A percentile compares a stretch with the other conserved stretches of the same genome.
Evolutionary conservation across 2,113 vertebrate species (phyloP).

Genomic region (Scortum barcoo): DNA sequence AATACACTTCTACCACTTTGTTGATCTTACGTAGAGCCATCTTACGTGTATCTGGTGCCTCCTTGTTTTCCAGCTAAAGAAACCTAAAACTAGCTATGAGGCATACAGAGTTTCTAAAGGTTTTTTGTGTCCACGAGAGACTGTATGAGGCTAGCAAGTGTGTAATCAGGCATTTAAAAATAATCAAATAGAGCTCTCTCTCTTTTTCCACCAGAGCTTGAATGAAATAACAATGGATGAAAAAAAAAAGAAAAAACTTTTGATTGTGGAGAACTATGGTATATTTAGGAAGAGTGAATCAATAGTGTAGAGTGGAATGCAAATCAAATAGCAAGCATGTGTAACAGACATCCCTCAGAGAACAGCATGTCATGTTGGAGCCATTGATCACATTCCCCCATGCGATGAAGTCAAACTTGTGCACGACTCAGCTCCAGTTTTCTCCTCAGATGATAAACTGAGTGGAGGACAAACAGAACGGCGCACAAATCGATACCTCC

Average conservation of each 20-base stretch:
- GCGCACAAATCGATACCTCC: slow-evolving; percentile 66
- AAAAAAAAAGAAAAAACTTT: not conserved
- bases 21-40: not conserved
- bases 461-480: slow-evolving; percentile 63
- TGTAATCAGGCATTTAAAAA: not conserved
- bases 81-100: not conserved
- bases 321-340: slow-evolving; percentile 18
- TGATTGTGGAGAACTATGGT: not conserved
- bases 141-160: not conserved
- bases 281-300: not conserved
- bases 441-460: slow-evolving; percentile 57
- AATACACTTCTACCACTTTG: not conserved
- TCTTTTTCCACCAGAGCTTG: not conserved
- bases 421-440: slow-evolving; percentile 43
- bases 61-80: not conserved
- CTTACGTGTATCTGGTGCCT: no score
- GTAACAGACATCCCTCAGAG: slow-evolving; percentile 19
- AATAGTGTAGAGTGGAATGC: not conserved
- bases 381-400: slow-evolving; percentile 46
- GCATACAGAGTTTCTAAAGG: not conserved
- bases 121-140: not conserved
- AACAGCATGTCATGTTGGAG: not conserved
- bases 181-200: not conserved
- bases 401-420: slow-evolving; percentile 43
- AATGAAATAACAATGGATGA: not conserved